Evolutionary conservation across 2,888 invertebrate species (phyloP).

Genomic region (Epinotia bilunana): DNA sequence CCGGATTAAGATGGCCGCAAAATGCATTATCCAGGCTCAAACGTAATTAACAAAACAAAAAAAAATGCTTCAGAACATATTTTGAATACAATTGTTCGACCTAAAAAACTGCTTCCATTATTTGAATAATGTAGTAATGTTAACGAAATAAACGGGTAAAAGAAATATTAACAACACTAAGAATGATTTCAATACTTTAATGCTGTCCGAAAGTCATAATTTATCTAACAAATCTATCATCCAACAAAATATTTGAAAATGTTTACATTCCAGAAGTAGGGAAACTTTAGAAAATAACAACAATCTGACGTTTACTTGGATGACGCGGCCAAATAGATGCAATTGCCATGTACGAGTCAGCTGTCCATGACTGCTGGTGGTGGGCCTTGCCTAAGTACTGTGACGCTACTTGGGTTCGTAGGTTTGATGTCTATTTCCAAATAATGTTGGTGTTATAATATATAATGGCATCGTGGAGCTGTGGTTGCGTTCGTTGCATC

Average conservation of each 20-base stretch:
- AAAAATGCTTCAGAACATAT: conserved; percentile 34
- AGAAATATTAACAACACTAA: conserved; percentile 45
- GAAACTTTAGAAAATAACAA: not conserved
- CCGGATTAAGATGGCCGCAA: conserved; percentile 59
- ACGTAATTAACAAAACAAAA: conserved; percentile 58
- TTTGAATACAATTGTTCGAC: conserved; percentile 9
- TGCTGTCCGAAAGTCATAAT: conserved; percentile 44
- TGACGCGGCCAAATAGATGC: conserved; percentile 38
- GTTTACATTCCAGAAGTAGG: conserved; percentile 28
- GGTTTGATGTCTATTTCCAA: not conserved
- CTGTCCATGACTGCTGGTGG: not conserved
- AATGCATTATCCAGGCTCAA: conserved; percentile 71
- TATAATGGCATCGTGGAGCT: not conserved
- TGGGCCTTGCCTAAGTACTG: not conserved
- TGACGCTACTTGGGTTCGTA: not conserved
- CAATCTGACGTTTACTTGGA: not conserved
- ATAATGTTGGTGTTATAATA: not conserved
- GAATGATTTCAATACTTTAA: conserved; percentile 45
- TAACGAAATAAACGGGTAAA: conserved; percentile 42
- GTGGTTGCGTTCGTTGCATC: conserved; percentile 48
- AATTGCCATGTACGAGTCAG: not conserved
- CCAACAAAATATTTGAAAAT: conserved; percentile 34
- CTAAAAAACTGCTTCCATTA: not conserved
- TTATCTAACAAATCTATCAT: conserved; percentile 42
- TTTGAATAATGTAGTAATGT: conserved; percentile 5